These are phyloP conservation scores for Gadopsis marmoratus DNA, from an alignment of 2,797 vertebrate genomes.

Conservation along the genomic window DNA sequence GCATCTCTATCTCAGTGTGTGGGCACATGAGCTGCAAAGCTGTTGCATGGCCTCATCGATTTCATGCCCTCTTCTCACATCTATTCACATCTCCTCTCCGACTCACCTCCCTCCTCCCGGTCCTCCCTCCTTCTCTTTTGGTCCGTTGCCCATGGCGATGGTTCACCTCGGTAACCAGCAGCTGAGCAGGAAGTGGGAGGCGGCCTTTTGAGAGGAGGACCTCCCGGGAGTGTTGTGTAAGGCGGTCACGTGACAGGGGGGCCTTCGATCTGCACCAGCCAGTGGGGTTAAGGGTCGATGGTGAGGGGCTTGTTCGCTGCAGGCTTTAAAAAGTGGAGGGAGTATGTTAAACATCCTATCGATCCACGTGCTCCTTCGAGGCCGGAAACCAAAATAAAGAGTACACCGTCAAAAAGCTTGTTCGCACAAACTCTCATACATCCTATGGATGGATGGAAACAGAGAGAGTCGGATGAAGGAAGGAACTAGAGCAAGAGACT, in stretches of 20 bases:
- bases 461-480: constrained; percentile 19
- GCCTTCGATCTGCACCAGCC: constrained; percentile 56
- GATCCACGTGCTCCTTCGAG: constrained; percentile 67
- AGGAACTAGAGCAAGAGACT: constrained; percentile 34
- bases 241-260: constrained; percentile 59
- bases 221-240: constrained; percentile 74
- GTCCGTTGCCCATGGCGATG: constrained; percentile 79
- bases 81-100: constrained; percentile 78
- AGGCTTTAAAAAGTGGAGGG: constrained; percentile 71
- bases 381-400: constrained; percentile 49
- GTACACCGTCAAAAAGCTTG: constrained; percentile 48
- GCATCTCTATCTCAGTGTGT: constrained; percentile 70
- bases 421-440: constrained; percentile 30
- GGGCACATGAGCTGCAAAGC: constrained; percentile 77
- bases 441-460: constrained; percentile 44
- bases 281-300: constrained; percentile 68
- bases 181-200: constrained; percentile 80
- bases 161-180: constrained; percentile 77
- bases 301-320: constrained; percentile 75
- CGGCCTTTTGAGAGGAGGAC: constrained; percentile 66
- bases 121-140: constrained; percentile 71
- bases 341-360: constrained; percentile 81
- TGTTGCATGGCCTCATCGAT: constrained; percentile 80
- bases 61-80: constrained; percentile 84
- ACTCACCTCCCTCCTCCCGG: constrained; percentile 64